phyloP scores from a whole-genome alignment of 2,888 invertebrate genomes.

The Apocheima hispidaria region DNA sequence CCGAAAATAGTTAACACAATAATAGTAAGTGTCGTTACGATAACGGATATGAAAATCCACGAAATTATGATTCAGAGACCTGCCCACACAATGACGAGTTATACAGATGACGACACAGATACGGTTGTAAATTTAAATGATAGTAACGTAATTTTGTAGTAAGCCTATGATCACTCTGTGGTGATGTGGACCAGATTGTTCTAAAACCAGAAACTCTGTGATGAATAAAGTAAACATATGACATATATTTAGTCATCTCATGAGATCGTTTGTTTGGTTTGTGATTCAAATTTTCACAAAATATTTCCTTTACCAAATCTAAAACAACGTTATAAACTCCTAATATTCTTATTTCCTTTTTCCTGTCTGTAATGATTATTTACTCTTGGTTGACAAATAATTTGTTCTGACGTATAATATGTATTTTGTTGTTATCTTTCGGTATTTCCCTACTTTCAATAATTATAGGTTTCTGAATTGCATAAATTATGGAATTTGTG shows the following conservation, averaged over 20 bases:
- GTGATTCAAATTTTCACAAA: constrained; percentile 1
- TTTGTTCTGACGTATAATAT: not conserved
- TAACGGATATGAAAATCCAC: constrained; percentile 16
- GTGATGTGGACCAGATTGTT: not conserved
- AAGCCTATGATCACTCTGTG: not conserved
- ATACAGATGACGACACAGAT: constrained; percentile 14
- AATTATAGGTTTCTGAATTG: not conserved
- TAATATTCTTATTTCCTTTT: not conserved
- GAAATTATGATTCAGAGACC: constrained; percentile 24
- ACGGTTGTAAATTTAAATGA: constrained; percentile 2
- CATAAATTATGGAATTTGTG: constrained; percentile 10
- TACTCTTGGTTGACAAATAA: not conserved
- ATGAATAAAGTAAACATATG: constrained; percentile 19
- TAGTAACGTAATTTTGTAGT: not conserved
- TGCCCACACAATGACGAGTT: constrained; percentile 23
- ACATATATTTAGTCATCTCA: constrained; percentile 1
- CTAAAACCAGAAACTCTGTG: constrained; percentile 1
- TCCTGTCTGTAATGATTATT: not conserved
- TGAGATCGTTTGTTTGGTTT: not conserved
- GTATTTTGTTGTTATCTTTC: not conserved
- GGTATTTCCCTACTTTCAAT: constrained; percentile 1
- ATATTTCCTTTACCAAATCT: not conserved
- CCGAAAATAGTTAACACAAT: constrained; percentile 9
- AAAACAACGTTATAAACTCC: not conserved
- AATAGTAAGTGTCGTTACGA: constrained; percentile 11